Conservation (phyloP, 2,888 invertebrate genomes). For the Euphydryas editha region DNA sequence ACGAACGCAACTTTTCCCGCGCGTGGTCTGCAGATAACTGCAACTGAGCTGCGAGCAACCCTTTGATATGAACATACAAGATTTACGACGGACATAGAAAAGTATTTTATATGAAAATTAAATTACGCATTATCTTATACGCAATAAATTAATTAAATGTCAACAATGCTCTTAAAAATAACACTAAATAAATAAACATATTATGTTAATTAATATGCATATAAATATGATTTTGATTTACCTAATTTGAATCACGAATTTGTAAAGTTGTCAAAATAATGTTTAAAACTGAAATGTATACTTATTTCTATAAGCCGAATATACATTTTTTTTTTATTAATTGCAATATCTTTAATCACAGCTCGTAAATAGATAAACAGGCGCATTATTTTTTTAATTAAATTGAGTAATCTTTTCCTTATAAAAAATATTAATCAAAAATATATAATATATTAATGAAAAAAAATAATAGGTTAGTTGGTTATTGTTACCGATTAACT, state of each 20-base stretch:
- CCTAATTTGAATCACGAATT: too few species aligned
- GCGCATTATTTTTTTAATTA: too few species aligned
- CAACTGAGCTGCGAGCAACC: conserved; percentile 53
- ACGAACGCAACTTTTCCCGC: conserved; percentile 61
- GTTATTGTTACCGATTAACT: too few species aligned
- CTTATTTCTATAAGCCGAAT: too few species aligned
- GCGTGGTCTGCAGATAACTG: conserved; percentile 55
- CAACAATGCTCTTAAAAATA: neutral
- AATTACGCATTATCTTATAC: conserved; percentile 20
- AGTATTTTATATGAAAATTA: conserved; percentile 5
- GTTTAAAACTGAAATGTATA: too few species aligned
- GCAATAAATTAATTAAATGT: conserved; percentile 20
- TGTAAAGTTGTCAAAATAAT: too few species aligned
- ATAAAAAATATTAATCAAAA: too few species aligned
- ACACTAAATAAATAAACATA: neutral
- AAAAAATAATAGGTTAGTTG: too few species aligned
- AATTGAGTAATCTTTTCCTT: too few species aligned
- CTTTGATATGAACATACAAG: conserved; percentile 53
- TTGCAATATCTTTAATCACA: neutral
- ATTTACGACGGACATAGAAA: conserved; percentile 22
- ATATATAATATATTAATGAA: too few species aligned
- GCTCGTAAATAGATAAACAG: neutral
- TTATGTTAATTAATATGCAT: neutral
- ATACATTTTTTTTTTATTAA: neutral
- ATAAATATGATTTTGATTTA: too few species aligned